Percentiles rank a stretch among this genome's conserved stretches.
Evolutionary conservation across 2,888 invertebrate genomes (phyloP).

Genomic region (Eubasilissa splendida): DNA sequence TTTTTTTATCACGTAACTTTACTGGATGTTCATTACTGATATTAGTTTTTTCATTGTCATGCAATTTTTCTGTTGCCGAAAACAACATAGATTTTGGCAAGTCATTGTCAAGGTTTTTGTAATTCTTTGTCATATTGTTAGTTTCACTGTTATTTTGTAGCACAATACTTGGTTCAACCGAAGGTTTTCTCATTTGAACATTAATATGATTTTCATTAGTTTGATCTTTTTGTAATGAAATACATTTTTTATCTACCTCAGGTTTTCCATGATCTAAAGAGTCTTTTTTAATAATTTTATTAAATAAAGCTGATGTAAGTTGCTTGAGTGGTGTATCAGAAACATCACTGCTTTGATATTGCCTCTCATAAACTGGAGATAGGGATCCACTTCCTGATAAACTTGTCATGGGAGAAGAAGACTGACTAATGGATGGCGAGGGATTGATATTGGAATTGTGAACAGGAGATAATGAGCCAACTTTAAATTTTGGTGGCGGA

Average conservation of each 20-base stretch:
- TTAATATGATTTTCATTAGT: conserved; percentile 10
- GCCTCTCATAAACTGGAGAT: conserved; percentile 54
- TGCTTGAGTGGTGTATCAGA: conserved; percentile 53
- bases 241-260: conserved; percentile 60
- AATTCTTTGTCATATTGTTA: conserved; percentile 47
- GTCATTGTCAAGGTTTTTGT: conserved; percentile 55
- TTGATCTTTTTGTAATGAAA: conserved; percentile 56
- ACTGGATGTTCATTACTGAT: conserved; percentile 62
- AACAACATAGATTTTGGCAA: conserved; percentile 48
- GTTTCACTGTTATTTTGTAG: background rate
- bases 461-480: conserved; percentile 39
- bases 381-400: conserved; percentile 56
- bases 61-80: conserved; percentile 40
- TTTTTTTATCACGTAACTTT: conserved; percentile 68
- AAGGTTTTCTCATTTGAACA: conserved; percentile 19
- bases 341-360: conserved; percentile 18
- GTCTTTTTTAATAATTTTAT: conserved; percentile 61
- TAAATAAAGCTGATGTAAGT: conserved; percentile 54
- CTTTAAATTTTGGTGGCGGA: conserved; percentile 57
- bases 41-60: conserved; percentile 60
- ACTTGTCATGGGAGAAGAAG: conserved; percentile 61
- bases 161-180: conserved; percentile 5
- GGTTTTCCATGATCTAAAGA: conserved; percentile 62
- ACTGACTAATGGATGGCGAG: conserved; percentile 53
- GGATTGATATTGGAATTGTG: conserved; percentile 34